phyloP scores from a whole-genome alignment of 2,113 vertebrate species.

The Cettia cetti region DNA sequence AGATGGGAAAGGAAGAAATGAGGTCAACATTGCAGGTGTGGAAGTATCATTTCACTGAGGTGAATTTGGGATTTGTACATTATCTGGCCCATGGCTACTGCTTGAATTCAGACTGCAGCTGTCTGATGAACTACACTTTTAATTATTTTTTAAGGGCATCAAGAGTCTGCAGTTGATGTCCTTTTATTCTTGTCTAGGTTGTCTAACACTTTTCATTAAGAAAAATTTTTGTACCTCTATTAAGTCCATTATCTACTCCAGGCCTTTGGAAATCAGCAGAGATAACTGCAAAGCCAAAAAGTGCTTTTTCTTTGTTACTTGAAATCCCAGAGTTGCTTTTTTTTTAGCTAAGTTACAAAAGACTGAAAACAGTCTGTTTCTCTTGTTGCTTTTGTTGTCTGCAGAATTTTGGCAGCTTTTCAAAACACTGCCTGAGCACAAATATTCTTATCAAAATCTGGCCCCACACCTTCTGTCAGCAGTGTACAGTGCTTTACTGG shows the following conservation, averaged over 20 bases:
- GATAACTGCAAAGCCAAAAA: background rate
- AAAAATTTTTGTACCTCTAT: background rate
- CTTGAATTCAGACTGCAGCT: background rate
- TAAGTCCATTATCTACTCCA: background rate
- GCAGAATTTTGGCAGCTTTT: constrained; percentile 45
- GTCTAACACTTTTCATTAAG: background rate
- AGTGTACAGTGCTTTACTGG: rapidly evolving
- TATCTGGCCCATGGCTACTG: background rate
- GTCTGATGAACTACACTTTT: background rate
- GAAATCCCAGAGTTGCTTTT: background rate
- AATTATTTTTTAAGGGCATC: constrained; percentile 20
- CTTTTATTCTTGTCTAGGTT: background rate
- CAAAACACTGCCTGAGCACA: constrained; percentile 20
- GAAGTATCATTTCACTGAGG: background rate
- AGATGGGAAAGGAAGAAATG: background rate
- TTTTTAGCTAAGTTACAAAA: constrained; percentile 43
- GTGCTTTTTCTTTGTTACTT: constrained; percentile 24
- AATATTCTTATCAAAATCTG: constrained; percentile 44
- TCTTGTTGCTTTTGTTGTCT: constrained; percentile 46
- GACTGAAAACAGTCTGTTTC: constrained; percentile 17
- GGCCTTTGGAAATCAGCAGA: constrained; percentile 3
- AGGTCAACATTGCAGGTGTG: background rate
- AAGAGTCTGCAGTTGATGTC: background rate
- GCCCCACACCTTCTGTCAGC: background rate
- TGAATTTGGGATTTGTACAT: background rate